phyloP scores from a whole-genome alignment of 2,113 vertebrate species.

The Rhinolophus sinicus region DNA sequence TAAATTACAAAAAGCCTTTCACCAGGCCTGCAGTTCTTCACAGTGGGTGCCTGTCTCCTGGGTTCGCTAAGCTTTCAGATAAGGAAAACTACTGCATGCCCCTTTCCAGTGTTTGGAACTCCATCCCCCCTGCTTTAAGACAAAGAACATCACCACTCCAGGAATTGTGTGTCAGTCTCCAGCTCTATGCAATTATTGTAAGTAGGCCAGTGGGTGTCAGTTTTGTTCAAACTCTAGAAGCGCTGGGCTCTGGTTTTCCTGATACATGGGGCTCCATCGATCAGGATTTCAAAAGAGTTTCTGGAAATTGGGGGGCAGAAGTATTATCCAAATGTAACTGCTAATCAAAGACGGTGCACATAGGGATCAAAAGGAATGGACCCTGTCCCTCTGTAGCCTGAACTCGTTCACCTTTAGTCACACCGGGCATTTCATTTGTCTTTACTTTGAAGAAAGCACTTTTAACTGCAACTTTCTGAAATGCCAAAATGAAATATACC shows the following conservation, averaged over 20 bases:
- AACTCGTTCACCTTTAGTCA: not conserved
- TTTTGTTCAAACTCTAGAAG: not conserved
- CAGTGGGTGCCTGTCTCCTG: slow-evolving; percentile 97
- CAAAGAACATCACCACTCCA: not conserved
- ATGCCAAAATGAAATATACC: slow-evolving; percentile 80
- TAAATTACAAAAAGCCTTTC: slow-evolving; percentile 92
- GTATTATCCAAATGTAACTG: not conserved
- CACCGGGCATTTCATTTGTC: slow-evolving; percentile 18
- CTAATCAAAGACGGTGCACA: not conserved
- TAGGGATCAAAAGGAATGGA: not conserved
- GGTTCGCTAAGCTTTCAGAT: slow-evolving; percentile 90
- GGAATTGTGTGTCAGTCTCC: not conserved
- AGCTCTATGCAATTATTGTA: not conserved
- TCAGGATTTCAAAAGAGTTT: not conserved
- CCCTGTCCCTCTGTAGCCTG: not conserved
- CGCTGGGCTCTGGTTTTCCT: not conserved
- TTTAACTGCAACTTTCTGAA: slow-evolving; percentile 70
- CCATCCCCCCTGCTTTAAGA: slow-evolving; percentile 11
- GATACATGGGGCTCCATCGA: not conserved
- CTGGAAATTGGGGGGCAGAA: not conserved
- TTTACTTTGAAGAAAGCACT: slow-evolving; percentile 42
- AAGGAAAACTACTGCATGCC: not conserved
- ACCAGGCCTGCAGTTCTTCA: slow-evolving; percentile 91
- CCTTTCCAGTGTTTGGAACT: not conserved
- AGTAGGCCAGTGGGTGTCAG: not conserved